These are phyloP conservation scores for Synanthedon andrenaeformis DNA, from an alignment of 2,888 invertebrate genomes.

Conservation along the genomic window DNA sequence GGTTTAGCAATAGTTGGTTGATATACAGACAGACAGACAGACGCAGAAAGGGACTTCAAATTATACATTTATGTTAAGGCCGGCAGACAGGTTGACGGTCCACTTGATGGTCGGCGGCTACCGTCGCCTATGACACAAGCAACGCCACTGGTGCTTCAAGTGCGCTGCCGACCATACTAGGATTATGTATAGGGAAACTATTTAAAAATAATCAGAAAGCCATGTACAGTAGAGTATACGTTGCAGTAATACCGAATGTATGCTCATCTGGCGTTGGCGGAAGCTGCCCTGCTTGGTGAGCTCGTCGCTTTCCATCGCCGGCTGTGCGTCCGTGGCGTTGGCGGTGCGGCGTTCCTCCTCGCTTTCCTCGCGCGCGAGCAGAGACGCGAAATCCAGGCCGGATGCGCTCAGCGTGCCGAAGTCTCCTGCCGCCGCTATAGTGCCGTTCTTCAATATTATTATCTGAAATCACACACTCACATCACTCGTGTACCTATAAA, in stretches of 20 bases:
- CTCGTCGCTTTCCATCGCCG: conserved; percentile 23
- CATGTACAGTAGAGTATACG: not conserved
- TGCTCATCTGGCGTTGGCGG: conserved; percentile 59
- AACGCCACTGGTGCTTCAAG: too few relatives aligned
- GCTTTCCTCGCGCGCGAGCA: conserved; percentile 71
- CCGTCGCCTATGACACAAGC: too few relatives aligned
- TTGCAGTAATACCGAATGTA: conserved; percentile 67
- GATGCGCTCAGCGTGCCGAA: conserved; percentile 79
- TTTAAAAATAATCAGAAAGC: too few relatives aligned
- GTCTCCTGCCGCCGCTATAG: conserved; percentile 73
- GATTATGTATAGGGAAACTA: too few relatives aligned
- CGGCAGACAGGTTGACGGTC: too few relatives aligned
- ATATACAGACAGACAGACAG: too few relatives aligned
- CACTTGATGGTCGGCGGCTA: too few relatives aligned
- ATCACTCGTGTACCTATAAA: not conserved
- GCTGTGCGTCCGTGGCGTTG: conserved; percentile 16
- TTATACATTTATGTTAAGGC: too few relatives aligned
- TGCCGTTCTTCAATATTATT: conserved; percentile 70
- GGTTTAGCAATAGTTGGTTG: too few relatives aligned
- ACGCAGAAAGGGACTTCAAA: too few relatives aligned
- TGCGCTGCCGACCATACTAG: too few relatives aligned
- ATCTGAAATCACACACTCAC: conserved; percentile 35
- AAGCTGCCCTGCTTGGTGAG: conserved; percentile 48
- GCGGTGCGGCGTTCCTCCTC: conserved; percentile 36
- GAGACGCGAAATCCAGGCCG: conserved; percentile 82